Percentiles rank a stretch among this genome's conserved stretches.
phyloP scores from a whole-genome alignment of 2,113 vertebrate species.

The Corythaeola cristata region DNA sequence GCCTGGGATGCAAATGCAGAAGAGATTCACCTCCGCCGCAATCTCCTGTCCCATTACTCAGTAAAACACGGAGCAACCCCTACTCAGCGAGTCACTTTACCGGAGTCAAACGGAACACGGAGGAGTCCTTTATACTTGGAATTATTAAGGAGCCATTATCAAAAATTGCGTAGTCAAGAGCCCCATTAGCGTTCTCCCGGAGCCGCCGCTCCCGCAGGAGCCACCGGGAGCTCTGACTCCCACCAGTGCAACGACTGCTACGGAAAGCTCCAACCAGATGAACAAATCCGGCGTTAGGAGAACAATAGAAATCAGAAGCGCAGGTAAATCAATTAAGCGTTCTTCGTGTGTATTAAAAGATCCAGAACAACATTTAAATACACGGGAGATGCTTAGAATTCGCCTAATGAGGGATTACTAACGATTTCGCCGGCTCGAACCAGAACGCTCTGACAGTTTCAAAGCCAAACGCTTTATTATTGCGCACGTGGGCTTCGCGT shows the following conservation, averaged over 20 bases:
- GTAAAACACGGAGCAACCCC: background rate
- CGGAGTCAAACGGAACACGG: fast-evolving
- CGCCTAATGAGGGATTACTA: constrained; percentile 18
- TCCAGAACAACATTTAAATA: background rate
- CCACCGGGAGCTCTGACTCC: background rate
- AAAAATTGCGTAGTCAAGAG: background rate
- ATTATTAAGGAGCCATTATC: background rate
- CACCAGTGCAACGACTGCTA: background rate
- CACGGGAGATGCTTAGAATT: background rate
- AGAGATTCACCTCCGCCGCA: background rate
- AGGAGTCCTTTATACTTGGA: background rate
- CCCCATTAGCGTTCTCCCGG: fast-evolving
- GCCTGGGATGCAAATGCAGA: background rate
- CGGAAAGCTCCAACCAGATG: too few species aligned
- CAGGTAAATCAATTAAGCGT: background rate
- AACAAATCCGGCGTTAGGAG: fast-evolving
- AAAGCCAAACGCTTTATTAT: background rate
- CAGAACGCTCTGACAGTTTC: background rate
- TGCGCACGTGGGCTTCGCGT: background rate
- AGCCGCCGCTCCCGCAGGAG: background rate
- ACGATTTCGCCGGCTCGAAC: background rate
- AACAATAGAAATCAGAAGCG: background rate
- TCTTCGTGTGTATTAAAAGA: background rate
- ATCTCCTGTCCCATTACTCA: fast-evolving
- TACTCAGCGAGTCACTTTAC: fast-evolving